Evolutionary conservation across 2,113 vertebrate species (phyloP).

Genomic region (Ptilonorhynchus violaceus): DNA sequence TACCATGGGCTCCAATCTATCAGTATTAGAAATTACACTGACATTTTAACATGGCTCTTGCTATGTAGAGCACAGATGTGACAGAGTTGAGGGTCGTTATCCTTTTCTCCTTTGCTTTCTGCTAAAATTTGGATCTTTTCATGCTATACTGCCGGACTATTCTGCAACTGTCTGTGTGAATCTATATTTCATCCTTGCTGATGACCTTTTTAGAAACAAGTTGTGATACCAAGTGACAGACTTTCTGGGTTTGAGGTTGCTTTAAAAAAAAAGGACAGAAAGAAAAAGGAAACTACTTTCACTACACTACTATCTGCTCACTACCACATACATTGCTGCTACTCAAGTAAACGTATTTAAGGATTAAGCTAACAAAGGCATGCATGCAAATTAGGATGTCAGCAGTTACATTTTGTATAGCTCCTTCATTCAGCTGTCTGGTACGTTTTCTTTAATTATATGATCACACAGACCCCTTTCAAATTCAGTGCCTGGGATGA

Average conservation of each 20-base stretch:
- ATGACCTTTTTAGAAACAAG: not conserved
- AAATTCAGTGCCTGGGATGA: conserved; percentile 2
- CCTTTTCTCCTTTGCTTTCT: not conserved
- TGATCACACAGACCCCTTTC: conserved; percentile 6
- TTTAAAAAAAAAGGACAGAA: not conserved
- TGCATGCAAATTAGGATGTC: not conserved
- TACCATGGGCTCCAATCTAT: not conserved
- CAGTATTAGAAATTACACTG: not conserved
- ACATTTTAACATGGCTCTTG: not conserved
- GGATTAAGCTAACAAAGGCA: not conserved
- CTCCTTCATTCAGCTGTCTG: conserved; percentile 3
- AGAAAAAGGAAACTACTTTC: not conserved
- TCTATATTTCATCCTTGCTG: not conserved
- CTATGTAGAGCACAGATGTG: not conserved
- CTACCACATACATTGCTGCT: not conserved
- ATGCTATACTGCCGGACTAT: not conserved
- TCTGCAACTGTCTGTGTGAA: not conserved
- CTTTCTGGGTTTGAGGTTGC: not conserved
- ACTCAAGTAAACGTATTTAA: not conserved
- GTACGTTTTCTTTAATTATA: not conserved
- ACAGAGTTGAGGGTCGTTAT: not conserved
- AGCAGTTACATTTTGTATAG: not conserved
- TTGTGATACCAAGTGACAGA: not conserved
- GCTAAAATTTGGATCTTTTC: not conserved
- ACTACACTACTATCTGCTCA: not conserved